phyloP scores from a whole-genome alignment of 2,888 invertebrate genomes.

The Merodon equestris region DNA sequence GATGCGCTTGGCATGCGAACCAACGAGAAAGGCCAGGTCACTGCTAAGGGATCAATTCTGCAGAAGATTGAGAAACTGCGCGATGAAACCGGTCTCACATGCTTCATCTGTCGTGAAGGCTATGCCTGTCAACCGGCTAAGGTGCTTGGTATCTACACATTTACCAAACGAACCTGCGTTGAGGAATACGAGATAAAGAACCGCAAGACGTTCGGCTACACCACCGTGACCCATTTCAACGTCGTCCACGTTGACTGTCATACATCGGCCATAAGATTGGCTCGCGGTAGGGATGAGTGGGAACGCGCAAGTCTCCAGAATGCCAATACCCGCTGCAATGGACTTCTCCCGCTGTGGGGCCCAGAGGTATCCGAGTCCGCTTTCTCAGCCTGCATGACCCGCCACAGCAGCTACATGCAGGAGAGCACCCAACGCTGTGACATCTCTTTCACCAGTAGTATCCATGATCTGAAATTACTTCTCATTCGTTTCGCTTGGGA shows the following conservation, averaged over 20 bases:
- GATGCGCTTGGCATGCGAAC: slow-evolving; percentile 97
- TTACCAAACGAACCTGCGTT: slow-evolving; percentile 95
- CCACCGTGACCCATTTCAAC: slow-evolving; percentile 98
- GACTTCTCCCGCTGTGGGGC: slow-evolving; percentile 97
- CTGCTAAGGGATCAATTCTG: slow-evolving; percentile 92
- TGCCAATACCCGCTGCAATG: slow-evolving; percentile 98
- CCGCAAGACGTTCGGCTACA: slow-evolving; percentile 90
- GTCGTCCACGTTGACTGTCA: slow-evolving; percentile 99
- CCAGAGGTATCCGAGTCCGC: slow-evolving; percentile 95
- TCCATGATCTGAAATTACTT: slow-evolving; percentile 95
- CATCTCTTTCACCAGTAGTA: slow-evolving; percentile 80
- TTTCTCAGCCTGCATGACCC: slow-evolving; percentile 94
- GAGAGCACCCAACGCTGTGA: slow-evolving; percentile 79
- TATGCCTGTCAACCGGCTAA: slow-evolving; percentile 97
- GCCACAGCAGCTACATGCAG: slow-evolving; percentile 91
- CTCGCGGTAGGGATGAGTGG: slow-evolving; percentile 94
- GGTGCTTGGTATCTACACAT: slow-evolving; percentile 97
- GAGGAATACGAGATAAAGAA: slow-evolving; percentile 95
- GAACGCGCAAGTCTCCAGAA: slow-evolving; percentile 98
- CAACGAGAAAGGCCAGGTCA: slow-evolving; percentile 98
- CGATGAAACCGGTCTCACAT: slow-evolving; percentile 96
- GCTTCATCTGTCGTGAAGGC: slow-evolving; percentile 98
- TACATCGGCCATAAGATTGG: slow-evolving; percentile 93
- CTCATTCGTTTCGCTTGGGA: slow-evolving; percentile 94
- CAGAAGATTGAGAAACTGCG: slow-evolving; percentile 97